Evolutionary conservation across 2,113 vertebrate genomes (phyloP).

Genomic region (Miniopterus natalensis): DNA sequence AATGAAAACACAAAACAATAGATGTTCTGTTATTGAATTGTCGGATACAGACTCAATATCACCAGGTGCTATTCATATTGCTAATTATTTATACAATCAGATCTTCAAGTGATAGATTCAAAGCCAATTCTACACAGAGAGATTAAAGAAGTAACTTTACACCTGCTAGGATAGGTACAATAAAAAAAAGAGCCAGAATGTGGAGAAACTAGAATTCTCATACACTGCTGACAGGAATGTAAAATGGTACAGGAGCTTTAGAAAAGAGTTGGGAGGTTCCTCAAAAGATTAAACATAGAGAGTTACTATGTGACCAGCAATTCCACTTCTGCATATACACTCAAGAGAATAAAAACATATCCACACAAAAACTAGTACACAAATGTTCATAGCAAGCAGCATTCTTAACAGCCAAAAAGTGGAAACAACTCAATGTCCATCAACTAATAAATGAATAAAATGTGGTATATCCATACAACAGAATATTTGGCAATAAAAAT

Average conservation of each 20-base stretch:
- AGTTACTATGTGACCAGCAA: background rate
- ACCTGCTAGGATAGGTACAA: background rate
- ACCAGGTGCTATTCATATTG: background rate
- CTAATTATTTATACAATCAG: constrained; percentile 16
- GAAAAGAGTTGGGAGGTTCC: background rate
- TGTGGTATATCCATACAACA: background rate
- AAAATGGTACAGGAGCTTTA: background rate
- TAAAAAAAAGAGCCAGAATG: constrained; percentile 32
- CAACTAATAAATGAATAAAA: background rate
- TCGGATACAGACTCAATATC: background rate
- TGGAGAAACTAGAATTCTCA: background rate
- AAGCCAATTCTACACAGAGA: constrained; percentile 8
- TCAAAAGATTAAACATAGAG: constrained; percentile 2
- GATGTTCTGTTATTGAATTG: constrained; percentile 6
- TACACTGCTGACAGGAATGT: background rate
- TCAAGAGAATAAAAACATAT: constrained; percentile 38
- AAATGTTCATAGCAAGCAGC: background rate
- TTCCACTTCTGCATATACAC: background rate
- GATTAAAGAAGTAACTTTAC: constrained; percentile 7
- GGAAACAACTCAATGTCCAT: constrained; percentile 7
- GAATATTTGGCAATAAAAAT: constrained; percentile 21
- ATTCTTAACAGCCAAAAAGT: background rate
- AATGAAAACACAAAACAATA: constrained; percentile 46
- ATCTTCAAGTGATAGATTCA: background rate
- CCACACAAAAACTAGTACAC: background rate